A percentile compares a stretch with the other conserved stretches of the same genome.
These are phyloP conservation scores for Cabera pusaria DNA, from an alignment of 2,888 invertebrate genomes.

Conservation along the genomic window DNA sequence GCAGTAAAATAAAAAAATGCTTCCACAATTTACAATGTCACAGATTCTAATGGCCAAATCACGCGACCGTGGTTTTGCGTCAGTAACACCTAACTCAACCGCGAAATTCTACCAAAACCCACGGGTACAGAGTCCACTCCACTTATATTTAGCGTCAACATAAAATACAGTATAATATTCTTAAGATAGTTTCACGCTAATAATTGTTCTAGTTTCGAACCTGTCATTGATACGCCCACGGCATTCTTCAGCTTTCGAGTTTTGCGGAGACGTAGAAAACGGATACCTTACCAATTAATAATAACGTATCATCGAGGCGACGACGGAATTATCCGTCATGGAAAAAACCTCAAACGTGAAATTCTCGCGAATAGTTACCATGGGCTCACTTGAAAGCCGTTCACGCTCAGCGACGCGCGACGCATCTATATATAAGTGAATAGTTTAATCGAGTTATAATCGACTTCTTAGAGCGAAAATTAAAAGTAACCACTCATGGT, in stretches of 20 bases:
- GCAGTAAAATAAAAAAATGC: too few species aligned
- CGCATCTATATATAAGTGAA: conserved; percentile 6
- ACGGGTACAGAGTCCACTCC: conserved; percentile 29
- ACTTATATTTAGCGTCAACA: conserved; percentile 35
- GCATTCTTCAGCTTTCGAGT: conserved; percentile 37
- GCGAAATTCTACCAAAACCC: conserved; percentile 23
- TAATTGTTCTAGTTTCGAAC: conserved; percentile 37
- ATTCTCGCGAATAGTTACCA: conserved; percentile 17
- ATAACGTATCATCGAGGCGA: conserved; percentile 17
- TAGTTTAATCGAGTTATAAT: conserved; percentile 10
- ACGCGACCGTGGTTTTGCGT: conserved; percentile 12
- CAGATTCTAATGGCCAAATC: conserved; percentile 11
- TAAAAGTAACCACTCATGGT: conserved; percentile 18
- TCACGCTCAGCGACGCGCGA: not conserved
- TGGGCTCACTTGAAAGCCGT: conserved; percentile 9
- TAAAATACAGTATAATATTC: conserved; percentile 39
- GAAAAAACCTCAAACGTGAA: conserved; percentile 32
- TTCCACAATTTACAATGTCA: conserved; percentile 10
- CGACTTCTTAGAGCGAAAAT: conserved; percentile 24
- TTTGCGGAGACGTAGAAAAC: conserved; percentile 22
- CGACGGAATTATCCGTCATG: conserved; percentile 28
- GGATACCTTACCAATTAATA: conserved; percentile 22
- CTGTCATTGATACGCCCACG: conserved; percentile 39
- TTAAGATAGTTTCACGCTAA: conserved; percentile 37
- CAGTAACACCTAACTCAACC: conserved; percentile 14